Evolutionary conservation across 1,140 invertebrate genomes (phyloP), one percentile per base, ranked within the genome.

Genomic region (Dolichoris vasculosae): DNA sequence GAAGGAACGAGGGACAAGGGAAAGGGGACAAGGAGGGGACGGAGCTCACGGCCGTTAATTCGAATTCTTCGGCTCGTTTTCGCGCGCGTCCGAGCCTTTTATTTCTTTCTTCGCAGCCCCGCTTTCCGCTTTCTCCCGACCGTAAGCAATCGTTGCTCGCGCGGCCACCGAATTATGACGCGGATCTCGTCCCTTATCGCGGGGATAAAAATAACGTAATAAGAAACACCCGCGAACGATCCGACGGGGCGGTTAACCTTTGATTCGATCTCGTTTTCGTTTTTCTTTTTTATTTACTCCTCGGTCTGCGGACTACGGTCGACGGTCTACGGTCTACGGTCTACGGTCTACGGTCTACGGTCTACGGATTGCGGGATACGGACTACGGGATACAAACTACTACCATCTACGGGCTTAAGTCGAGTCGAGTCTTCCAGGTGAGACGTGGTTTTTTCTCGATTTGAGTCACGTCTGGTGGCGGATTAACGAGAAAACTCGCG

Each of bases 61-160:
- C 64, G 83, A 82, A 85, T 86, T 86, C 76, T 40, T 75, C 83
- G 64, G 75, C 67, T 85, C 82, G 64, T 43, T 76, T 64, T 79
- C 84, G 86, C 64, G 82, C 48, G 63, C 23, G 48, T n/a, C 30
- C 51, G 20, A 76, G 30, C 20, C 51, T 9, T 43, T 80, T 59
- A 23, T 59, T 32, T 80, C 59, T 23, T n/a, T 35, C 38, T 1
- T 4, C 51, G 35, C 35, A 35, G 3, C n/a, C 32, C 9, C 67
- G 64, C 46, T 48, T 43, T 46, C 15, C 46, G 23, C 55, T 67
- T 59, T 78, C 78, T 80, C 20, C 8, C 8, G 17, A 9, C 8
- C 48, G 17, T 17, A 32, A 30, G 11, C 63, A 32, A 35, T 30
- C 11, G 63, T 59, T 43, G 11, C 51, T 64, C 9, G 26, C 73